Evolutionary conservation across 2,888 invertebrate genomes (phyloP), one percentile per base, ranked within the genome.

Genomic region (Eilema griseolum): DNA sequence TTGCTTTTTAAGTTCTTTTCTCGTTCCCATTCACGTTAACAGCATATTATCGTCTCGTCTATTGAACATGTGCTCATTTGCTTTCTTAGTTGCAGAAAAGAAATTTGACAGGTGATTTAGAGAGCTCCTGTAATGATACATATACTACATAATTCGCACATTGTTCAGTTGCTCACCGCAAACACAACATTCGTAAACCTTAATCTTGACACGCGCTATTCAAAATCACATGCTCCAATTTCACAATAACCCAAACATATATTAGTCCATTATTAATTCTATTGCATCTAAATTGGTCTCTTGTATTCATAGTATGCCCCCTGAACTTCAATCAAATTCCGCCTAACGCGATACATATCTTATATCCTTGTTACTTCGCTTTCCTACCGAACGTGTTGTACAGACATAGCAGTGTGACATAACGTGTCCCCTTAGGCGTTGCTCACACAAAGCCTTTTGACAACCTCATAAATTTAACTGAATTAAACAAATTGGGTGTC

Each of bases 301-400:
- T 62, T 73, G 67, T 80, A 83, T 80, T 76, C 80, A 81, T 78
- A 82, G 80, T 83, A 79, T 83, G 83, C 80, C 77, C 81, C 82
- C 79, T 86, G 86, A 86, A 89, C 88, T 90, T 88, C 88, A 90
- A 89, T 90, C 87, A 85, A 89, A 90, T 89, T 87, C 88, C 87
- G 85, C 81, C 82, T 74, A 77, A 73, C 78, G 79, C 80, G 94
- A 94, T 94, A 89, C 86, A 76, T 85, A 94, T 94, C 93, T 92
- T 82, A 92, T 93, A 94, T 94, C 93, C 93, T 93, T 92, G 93
- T 94, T 90, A 90, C 90, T 91, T 93, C 90, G 89, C 90, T 90
- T 90, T 90, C 89, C 88, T 89, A 89, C 88, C 82, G 85, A 86
- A 90, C 90, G 85, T 91, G 89, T 91, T 90, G 87, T 90, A 90